These are phyloP conservation scores for Polia nebulosa DNA, from an alignment of 2,888 invertebrate species.

Conservation along the genomic window DNA sequence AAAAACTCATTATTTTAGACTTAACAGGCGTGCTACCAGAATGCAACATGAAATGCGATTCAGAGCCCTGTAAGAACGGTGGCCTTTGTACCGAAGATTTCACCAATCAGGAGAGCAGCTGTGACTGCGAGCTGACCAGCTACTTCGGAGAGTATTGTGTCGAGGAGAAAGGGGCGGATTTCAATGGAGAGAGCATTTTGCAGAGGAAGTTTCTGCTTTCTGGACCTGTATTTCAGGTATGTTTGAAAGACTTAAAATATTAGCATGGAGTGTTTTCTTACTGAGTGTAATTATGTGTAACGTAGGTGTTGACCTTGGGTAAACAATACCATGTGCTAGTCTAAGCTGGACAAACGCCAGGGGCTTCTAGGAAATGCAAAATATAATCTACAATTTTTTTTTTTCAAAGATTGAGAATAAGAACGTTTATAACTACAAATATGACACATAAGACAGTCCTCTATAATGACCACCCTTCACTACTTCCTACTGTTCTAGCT, in stretches of 20 bases:
- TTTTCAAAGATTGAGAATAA: background rate
- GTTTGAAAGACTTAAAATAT: background rate
- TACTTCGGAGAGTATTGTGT: slow-evolving; percentile 97
- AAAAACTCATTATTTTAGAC: slow-evolving; percentile 76
- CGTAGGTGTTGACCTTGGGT: too few species aligned
- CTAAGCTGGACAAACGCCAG: background rate
- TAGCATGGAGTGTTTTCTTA: background rate
- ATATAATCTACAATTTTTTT: too few species aligned
- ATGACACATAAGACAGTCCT: background rate
- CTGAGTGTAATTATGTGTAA: too few species aligned
- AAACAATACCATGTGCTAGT: background rate
- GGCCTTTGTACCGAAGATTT: slow-evolving; percentile 97
- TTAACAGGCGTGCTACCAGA: slow-evolving; percentile 94
- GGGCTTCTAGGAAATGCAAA: background rate
- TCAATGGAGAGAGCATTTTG: slow-evolving; percentile 96
- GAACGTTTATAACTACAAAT: background rate
- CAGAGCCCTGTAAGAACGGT: slow-evolving; percentile 96
- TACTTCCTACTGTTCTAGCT: background rate
- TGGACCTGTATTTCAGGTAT: slow-evolving; percentile 92
- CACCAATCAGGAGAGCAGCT: slow-evolving; percentile 95
- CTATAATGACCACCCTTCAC: background rate
- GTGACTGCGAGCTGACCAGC: slow-evolving; percentile 97
- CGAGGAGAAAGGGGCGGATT: slow-evolving; percentile 97
- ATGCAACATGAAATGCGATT: slow-evolving; percentile 97
- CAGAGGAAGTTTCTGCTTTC: slow-evolving; percentile 94